Evolutionary conservation across 2,888 invertebrate species (phyloP).

Genomic region (Calameuta filiformis): DNA sequence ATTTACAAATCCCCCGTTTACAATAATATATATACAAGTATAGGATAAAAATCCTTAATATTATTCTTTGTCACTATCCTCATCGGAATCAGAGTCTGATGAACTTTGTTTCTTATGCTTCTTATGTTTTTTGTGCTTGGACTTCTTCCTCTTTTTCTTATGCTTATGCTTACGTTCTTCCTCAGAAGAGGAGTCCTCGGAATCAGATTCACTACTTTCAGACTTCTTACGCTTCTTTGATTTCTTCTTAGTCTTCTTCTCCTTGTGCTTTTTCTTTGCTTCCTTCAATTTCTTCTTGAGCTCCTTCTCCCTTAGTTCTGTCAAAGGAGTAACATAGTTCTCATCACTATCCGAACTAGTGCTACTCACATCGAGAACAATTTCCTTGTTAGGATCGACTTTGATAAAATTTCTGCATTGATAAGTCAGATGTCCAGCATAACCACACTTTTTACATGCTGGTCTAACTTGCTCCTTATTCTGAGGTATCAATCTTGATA

Average conservation of each 20-base stretch:
- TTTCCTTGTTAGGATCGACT: constrained; percentile 93
- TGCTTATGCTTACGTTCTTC: constrained; percentile 45
- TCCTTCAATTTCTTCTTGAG: constrained; percentile 77
- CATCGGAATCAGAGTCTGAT: constrained; percentile 28
- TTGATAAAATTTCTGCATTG: constrained; percentile 96
- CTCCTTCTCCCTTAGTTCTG: constrained; percentile 82
- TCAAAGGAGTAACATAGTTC: constrained; percentile 86
- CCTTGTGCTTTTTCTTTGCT: constrained; percentile 71
- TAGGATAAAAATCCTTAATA: not conserved
- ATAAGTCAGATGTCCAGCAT: constrained; percentile 94
- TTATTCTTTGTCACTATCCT: not conserved
- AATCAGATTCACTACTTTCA: constrained; percentile 49
- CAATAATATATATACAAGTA: not conserved
- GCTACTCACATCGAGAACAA: constrained; percentile 92
- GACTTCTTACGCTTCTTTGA: constrained; percentile 61
- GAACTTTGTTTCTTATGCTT: constrained; percentile 55
- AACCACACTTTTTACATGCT: constrained; percentile 95
- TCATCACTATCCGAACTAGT: constrained; percentile 90
- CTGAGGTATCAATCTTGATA: constrained; percentile 69
- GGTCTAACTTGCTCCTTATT: constrained; percentile 83
- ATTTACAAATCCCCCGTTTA: not conserved
- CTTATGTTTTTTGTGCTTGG: constrained; percentile 61
- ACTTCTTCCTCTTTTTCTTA: constrained; percentile 41
- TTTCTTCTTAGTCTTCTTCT: constrained; percentile 67
- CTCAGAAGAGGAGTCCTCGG: constrained; percentile 39